Evolutionary conservation across 2,888 invertebrate species (phyloP).

Genomic region (Hydriomena furcata): DNA sequence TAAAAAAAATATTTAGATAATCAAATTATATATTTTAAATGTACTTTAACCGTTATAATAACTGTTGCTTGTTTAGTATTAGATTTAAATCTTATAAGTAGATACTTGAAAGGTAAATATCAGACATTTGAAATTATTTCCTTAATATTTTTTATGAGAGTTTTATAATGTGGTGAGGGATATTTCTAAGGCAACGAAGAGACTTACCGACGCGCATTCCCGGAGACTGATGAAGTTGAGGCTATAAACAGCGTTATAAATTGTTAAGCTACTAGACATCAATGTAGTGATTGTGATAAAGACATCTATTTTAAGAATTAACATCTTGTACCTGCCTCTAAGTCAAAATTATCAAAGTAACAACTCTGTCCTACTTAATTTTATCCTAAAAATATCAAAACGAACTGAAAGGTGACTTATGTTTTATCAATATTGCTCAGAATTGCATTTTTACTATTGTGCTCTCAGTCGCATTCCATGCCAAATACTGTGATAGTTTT

Average conservation of each 20-base stretch:
- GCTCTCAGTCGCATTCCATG: slow-evolving; percentile 28
- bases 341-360: slow-evolving; percentile 20
- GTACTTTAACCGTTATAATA: slow-evolving; percentile 51
- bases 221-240: slow-evolving; percentile 79
- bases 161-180: slow-evolving; percentile 63
- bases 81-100: slow-evolving; percentile 59
- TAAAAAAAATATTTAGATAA: slow-evolving; percentile 36
- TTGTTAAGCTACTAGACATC: slow-evolving; percentile 50
- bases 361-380: slow-evolving; percentile 17
- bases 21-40: slow-evolving; percentile 51
- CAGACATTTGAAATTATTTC: slow-evolving; percentile 58
- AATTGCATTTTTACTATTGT: slow-evolving; percentile 23
- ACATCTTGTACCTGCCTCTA: slow-evolving; percentile 29
- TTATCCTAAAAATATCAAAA: slow-evolving; percentile 15
- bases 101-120: slow-evolving; percentile 44
- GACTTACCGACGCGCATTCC: slow-evolving; percentile 82
- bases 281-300: slow-evolving; percentile 27
- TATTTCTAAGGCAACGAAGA: slow-evolving; percentile 81
- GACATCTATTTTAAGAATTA: slow-evolving; percentile 29
- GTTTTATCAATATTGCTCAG: slow-evolving; percentile 19
- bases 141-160: slow-evolving; percentile 76
- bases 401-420: slow-evolving; percentile 11
- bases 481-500: slow-evolving; percentile 31
- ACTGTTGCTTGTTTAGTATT: slow-evolving; percentile 68
- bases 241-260: slow-evolving; percentile 67